Conservation (phyloP, 2,797 vertebrate genomes). For the Sebastolobus altivelis region DNA sequence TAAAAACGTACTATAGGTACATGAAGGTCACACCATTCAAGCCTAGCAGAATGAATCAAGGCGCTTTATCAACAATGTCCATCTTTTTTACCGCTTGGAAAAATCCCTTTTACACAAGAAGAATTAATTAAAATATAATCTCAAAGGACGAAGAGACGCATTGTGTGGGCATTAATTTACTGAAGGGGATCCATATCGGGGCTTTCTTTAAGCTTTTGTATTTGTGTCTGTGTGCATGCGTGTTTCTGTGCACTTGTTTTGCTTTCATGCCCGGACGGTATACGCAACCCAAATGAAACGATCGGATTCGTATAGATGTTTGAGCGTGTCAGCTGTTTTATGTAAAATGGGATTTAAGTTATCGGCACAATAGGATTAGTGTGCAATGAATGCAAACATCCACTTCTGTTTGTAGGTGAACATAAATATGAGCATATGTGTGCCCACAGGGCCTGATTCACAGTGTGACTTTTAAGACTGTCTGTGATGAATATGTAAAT, state of each 20-base stretch:
- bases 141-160: constrained; percentile 9
- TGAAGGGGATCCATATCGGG: constrained; percentile 1
- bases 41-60: constrained; percentile 8
- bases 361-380: not conserved
- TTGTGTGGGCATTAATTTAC: constrained; percentile 9
- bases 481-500: constrained; percentile 2
- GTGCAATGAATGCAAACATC: constrained; percentile 7
- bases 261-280: not conserved
- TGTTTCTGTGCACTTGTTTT: constrained; percentile 1
- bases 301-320: not conserved
- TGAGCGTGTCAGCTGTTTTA: not conserved
- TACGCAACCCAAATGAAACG: not conserved
- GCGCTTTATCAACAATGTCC: constrained; percentile 18
- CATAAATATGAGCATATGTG: not conserved
- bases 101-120: constrained; percentile 10
- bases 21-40: constrained; percentile 35
- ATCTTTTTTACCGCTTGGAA: constrained; percentile 7
- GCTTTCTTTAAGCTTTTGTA: not conserved
- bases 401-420: constrained; percentile 16
- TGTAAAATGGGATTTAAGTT: not conserved
- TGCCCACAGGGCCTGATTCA: constrained; percentile 7
- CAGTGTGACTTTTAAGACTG: not conserved
- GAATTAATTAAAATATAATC: constrained; percentile 33
- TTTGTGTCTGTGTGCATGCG: not conserved
- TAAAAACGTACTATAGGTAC: constrained; percentile 2